Percentiles rank a stretch among this genome's conserved stretches.
Evolutionary conservation across 2,797 vertebrate genomes (phyloP).

Genomic region (Peromyscus nudipes): DNA sequence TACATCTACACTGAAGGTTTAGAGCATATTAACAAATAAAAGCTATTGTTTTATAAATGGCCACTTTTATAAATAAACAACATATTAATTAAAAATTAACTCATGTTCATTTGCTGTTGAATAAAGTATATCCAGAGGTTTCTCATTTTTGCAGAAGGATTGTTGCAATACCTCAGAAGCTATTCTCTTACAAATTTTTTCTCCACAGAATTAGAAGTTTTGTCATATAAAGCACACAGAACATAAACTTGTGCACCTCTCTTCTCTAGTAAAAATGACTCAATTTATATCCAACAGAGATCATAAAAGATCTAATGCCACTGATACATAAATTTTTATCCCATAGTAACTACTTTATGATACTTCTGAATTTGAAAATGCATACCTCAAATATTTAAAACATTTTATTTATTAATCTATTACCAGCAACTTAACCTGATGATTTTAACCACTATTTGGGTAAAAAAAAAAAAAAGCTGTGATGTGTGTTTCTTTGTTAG

Average conservation of each 20-base stretch:
- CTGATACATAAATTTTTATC: not conserved
- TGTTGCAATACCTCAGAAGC: not conserved
- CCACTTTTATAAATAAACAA: not conserved
- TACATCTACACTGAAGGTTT: not conserved
- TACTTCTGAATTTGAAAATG: not conserved
- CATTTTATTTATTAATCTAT: not conserved
- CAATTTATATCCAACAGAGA: not conserved
- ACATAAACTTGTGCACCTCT: not conserved
- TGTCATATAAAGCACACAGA: not conserved
- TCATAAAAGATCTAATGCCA: not conserved
- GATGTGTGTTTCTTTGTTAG: not conserved
- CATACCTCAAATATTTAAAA: not conserved
- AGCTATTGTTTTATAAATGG: not conserved
- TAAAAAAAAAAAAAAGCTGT: not conserved
- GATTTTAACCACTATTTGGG: not conserved
- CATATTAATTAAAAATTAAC: conserved; percentile 14
- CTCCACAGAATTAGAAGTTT: not conserved
- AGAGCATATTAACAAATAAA: not conserved
- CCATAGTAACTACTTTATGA: not conserved
- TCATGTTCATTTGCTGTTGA: not conserved
- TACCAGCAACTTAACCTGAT: conserved; percentile 2
- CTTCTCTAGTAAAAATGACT: not conserved
- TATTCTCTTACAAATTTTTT: not conserved
- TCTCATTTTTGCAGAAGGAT: not conserved
- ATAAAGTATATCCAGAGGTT: not conserved